Conservation (phyloP, 2,113 vertebrate genomes). For the Labrus mixtus region DNA sequence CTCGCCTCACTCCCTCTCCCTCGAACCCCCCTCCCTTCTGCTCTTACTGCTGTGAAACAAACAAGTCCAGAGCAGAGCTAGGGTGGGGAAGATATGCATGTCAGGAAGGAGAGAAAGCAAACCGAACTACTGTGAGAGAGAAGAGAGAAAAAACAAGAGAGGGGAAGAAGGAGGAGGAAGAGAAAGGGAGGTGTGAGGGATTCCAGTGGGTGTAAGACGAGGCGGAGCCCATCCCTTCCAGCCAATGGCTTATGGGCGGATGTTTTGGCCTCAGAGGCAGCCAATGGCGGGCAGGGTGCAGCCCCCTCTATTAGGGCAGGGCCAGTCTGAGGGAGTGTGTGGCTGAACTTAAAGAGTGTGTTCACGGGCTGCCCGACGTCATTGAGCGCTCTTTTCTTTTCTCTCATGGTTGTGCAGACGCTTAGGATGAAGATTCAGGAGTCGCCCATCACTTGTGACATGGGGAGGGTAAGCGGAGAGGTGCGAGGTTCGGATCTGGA, state of each 20-base stretch:
- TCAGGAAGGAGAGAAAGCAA: slow-evolving; percentile 41
- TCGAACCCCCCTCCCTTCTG: slow-evolving; percentile 40
- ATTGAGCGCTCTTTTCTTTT: slow-evolving; percentile 57
- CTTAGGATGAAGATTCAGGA: slow-evolving; percentile 97
- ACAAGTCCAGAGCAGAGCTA: slow-evolving; percentile 68
- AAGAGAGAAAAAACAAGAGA: slow-evolving; percentile 29
- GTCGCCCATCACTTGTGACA: slow-evolving; percentile 85
- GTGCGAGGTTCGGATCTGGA: slow-evolving; percentile 75
- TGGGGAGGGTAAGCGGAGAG: slow-evolving; percentile 80
- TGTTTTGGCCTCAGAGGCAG: slow-evolving; percentile 74
- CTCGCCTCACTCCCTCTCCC: slow-evolving; percentile 9
- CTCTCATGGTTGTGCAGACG: slow-evolving; percentile 85
- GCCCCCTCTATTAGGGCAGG: slow-evolving; percentile 69
- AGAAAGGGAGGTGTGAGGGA: slow-evolving; percentile 27
- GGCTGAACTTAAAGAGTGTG: slow-evolving; percentile 80
- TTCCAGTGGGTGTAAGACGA: slow-evolving; percentile 30
- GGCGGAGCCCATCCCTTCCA: slow-evolving; percentile 44
- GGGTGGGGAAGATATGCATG: slow-evolving; percentile 45
- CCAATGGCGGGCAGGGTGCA: slow-evolving; percentile 75
- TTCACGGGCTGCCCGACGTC: slow-evolving; percentile 55
- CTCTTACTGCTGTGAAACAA: slow-evolving; percentile 74
- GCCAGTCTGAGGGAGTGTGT: slow-evolving; percentile 61
- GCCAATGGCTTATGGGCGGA: slow-evolving; percentile 77
- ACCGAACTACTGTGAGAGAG: slow-evolving; percentile 36
- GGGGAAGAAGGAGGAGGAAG: slow-evolving; percentile 8